Evolutionary conservation across 2,113 vertebrate genomes (phyloP), one percentile per base, ranked within the genome.

Genomic region (Lamprologus lemairii): DNA sequence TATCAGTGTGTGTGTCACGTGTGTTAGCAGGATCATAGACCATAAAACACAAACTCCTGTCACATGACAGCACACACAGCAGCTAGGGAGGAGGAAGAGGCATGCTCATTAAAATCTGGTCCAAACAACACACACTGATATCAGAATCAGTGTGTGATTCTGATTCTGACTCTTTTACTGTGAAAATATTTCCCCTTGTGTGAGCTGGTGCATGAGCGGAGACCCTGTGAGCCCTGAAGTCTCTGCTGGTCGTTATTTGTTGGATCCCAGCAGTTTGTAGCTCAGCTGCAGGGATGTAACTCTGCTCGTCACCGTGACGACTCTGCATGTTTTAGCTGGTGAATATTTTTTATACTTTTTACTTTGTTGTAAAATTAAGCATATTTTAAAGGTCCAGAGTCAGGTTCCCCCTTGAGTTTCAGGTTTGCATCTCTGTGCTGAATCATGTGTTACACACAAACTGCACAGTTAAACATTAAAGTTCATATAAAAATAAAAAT

Each of bases 171-270:
- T 65, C 33, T 65, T 65, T 65, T 37, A 65, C 60, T 37, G 31
- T 65, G 60, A 65, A 65, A 37, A 65, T 35, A n/a, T 5, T 12
- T 37, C 12, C 19, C 10, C 60, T 65, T n/a, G 31, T 37, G 6
- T 63, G 31, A n/a, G 9, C 31, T 35, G 31, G 58, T 12, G 6
- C 0, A 35, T 35, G 28, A 35, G 31, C 3, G 1, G 58, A 63
- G 58, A 63, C 57, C 16, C 2, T 19, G 16, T 63, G 58, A 63
- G 58, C 4, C 1, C 5, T 19, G 58, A 35, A 33, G 17, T 5
- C 58, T 35, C 58, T 2, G 31, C 6, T 35, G 28, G 16, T 33
- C 2, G 0, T 11, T 63, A 7, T 4, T 33, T 63, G 58, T 19
- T 33, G 58, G 58, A 63, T 63, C 16, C 5, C 28, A 63, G 28